Base-by-base conservation (phyloP, 2,888 invertebrate species). In the Patella depressa region DNA sequence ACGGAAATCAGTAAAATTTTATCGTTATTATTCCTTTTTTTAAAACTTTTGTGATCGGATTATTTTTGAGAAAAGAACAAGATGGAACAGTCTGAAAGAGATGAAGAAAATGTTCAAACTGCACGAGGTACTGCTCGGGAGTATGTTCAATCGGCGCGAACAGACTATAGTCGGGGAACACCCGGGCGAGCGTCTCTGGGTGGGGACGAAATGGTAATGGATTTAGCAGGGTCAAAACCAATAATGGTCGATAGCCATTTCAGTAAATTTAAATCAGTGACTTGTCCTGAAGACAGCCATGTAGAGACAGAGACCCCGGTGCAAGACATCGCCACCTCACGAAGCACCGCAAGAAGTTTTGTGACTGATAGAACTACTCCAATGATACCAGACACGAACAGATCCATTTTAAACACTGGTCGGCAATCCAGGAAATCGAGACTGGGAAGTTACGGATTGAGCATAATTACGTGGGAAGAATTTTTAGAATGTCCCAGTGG, bases 381-480 rank as follows among this genome's bases (percentile, higher is more conserved):
- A 11, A 24, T 19, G 14, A 45, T 45, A 9, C 65, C 65, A 3
- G 65, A 24, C 19, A 65, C 65, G 11, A 19, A 65, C 14, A n/a
- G 65, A 19, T 65, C 65, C 11, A 45, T 45, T 45, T 24, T 24
- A 65, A 19, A 19, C 19, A 65, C 65, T 0, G 65, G 65, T 3
- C 65, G 65, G 11, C 24, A 24, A 24, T 65, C 65, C 0, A 24
- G 24, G 24, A 65, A 24, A 24, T 65, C 65, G 19, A 19, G 65
- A 65, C 19, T 19, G 24, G 65, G 65, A 12, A 24, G 14, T 24
- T 65, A 65, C 5, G 88, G 86, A 0, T 78, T 88, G 11, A 86
- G 84, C 73, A 83, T 87, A 45, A 81, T 87, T 9, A 87, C 88
- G 3, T 88, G 88, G 88, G 86, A 87, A 29, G 85, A 87, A 65